These are phyloP conservation scores for Rhadinocentrus ornatus DNA, from an alignment of 2,797 vertebrate species.

Conservation along the genomic window DNA sequence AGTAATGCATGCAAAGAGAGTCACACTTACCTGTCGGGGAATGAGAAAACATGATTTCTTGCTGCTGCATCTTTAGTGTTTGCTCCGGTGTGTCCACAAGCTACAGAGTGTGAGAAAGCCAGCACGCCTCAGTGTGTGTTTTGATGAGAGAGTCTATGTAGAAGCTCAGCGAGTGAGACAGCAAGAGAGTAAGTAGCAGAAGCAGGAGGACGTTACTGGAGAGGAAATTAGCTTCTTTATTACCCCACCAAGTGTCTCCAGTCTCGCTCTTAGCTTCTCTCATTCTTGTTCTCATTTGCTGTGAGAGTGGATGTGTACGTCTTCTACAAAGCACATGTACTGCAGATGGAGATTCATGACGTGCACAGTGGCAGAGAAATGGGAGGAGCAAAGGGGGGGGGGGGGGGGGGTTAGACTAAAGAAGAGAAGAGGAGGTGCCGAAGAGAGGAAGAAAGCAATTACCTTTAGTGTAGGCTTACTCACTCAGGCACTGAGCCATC, in stretches of 20 bases:
- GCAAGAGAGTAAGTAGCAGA: constrained; percentile 35
- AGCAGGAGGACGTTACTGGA: constrained; percentile 32
- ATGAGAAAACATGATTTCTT: constrained; percentile 75
- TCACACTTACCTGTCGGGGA: constrained; percentile 79
- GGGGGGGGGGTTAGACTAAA: constrained; percentile 16
- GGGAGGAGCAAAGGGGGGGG: constrained; percentile 51
- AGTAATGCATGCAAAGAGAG: constrained; percentile 24
- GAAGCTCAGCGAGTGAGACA: constrained; percentile 50
- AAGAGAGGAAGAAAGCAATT: constrained; percentile 70
- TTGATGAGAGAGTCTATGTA: constrained; percentile 68
- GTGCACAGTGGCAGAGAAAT: constrained; percentile 34
- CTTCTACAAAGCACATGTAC: constrained; percentile 54
- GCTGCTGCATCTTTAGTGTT: constrained; percentile 78
- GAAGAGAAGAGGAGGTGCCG: constrained; percentile 50
- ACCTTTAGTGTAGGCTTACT: constrained; percentile 66
- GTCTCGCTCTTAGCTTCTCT: constrained; percentile 42
- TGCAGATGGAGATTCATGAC: constrained; percentile 61
- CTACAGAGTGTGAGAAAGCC: constrained; percentile 53
- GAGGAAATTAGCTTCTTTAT: constrained; percentile 51
- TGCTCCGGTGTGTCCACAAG: constrained; percentile 61
- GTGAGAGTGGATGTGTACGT: constrained; percentile 7
- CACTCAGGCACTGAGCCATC: constrained; percentile 59
- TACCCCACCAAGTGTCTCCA: constrained; percentile 48
- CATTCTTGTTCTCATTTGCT: constrained; percentile 34
- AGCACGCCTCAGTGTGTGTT: constrained; percentile 71